phyloP scores from a whole-genome alignment of 2,113 vertebrate genomes.

The Oncorhynchus gorbuscha region DNA sequence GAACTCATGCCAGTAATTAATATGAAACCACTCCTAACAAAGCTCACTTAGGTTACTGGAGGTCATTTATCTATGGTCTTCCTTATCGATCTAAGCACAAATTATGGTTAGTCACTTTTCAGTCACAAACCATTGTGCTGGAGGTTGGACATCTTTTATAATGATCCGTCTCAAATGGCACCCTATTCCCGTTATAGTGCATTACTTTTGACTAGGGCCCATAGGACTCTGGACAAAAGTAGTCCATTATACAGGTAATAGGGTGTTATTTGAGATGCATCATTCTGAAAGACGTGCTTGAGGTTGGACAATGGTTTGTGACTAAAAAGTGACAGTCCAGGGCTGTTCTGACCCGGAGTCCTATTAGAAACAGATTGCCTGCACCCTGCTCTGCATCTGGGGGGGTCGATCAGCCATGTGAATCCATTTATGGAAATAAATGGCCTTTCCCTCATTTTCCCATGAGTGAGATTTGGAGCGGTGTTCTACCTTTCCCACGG shows the following conservation, averaged over 20 bases:
- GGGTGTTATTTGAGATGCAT: not conserved
- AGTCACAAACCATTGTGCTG: too few relatives aligned
- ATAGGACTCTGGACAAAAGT: too few relatives aligned
- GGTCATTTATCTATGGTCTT: too few relatives aligned
- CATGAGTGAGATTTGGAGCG: not conserved
- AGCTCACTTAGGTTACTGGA: not conserved
- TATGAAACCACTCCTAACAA: not conserved
- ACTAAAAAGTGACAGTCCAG: not conserved
- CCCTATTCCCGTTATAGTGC: too few relatives aligned
- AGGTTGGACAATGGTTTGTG: too few relatives aligned
- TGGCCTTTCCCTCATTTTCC: not conserved
- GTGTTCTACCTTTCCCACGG: not conserved
- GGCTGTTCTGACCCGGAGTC: not conserved
- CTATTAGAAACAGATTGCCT: conserved; percentile 3
- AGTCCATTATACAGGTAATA: too few relatives aligned
- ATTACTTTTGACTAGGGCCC: too few relatives aligned
- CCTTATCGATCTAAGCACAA: too few relatives aligned
- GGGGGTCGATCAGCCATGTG: not conserved
- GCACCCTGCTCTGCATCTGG: not conserved
- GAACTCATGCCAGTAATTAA: not conserved
- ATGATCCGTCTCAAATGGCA: not conserved
- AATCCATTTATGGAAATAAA: not conserved
- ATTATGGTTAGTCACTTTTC: too few relatives aligned
- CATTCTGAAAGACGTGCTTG: too few relatives aligned
- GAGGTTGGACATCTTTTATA: not conserved